Base-by-base conservation (phyloP, 2,888 invertebrate genomes). In the Drosophila maculinotata region DNA sequence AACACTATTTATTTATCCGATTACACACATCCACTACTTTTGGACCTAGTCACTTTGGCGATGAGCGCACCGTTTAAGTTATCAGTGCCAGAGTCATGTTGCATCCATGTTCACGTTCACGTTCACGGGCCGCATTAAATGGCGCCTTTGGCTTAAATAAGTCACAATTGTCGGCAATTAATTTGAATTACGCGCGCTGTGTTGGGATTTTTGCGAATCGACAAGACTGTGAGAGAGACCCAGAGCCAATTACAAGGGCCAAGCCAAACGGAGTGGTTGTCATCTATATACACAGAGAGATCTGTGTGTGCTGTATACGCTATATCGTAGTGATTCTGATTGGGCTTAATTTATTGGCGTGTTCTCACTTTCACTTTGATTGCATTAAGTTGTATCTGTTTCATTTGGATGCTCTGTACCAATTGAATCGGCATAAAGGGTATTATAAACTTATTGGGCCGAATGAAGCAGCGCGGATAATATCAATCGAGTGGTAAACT, bases 81-180 rank as follows among this genome's bases (percentile, higher is more conserved):
- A 62, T 70, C 53, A 56, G 39, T 26, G 51, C 15, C 41, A 45
- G 9, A 20, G 5, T 1, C 33, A 31, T 36, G 10, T 30, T 17
- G 62, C 25, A 30, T 35, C 48, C 31, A 7, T 44, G 39, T 45
- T 49, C 39, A 52, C 38, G 44, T 36, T 59, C 52, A 52, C 38
- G 44, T 36, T 59, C 52, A n/a, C n/a, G 30, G 8, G 5, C 25
- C 56, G 49, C 52, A 79, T 85, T 82, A 74, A 82, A 87, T 80
- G 88, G 85, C 86, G 86, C 82, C 86, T 85, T 63, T 64, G 73
- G 45, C 83, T 70, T 69, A 83, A 83, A 74, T 74, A 84, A 88
- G 79, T 66, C 77, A 76, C 83, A 88, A 86, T 87, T 87, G 82
- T 68, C 68, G 72, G 73, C 87, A 89, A 86, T 89, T 87, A 89